Conservation (phyloP, 1,140 invertebrate genomes). For the Scaptomyza pallida region DNA sequence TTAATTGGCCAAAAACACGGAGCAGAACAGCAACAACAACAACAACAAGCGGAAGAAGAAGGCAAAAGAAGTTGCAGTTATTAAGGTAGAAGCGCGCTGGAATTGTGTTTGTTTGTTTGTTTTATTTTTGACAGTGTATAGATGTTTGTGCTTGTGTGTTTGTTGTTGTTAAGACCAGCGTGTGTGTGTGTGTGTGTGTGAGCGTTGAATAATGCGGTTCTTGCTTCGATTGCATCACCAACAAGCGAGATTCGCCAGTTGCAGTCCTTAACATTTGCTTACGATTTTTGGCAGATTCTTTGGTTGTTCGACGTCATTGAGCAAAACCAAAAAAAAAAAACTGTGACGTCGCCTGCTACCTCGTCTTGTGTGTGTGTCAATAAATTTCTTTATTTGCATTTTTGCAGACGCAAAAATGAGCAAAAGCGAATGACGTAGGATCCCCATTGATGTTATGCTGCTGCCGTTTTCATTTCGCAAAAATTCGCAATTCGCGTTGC, state of each 20-base stretch:
- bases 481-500: constrained; percentile 28
- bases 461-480: constrained; percentile 31
- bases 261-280: constrained; percentile 24
- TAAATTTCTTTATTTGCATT: constrained; percentile 33
- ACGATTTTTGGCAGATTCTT: constrained; percentile 23
- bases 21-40: not conserved
- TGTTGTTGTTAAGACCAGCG: not conserved
- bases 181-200: constrained; percentile 16
- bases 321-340: too few species aligned
- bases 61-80: not conserved
- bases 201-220: constrained; percentile 23
- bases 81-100: constrained; percentile 11
- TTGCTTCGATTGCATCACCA: constrained; percentile 63
- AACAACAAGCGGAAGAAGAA: constrained; percentile 4
- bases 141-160: constrained; percentile 20
- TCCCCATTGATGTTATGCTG: constrained; percentile 28
- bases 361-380: constrained; percentile 15
- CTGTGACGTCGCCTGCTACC: constrained; percentile 34
- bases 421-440: constrained; percentile 51
- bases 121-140: too few species aligned
- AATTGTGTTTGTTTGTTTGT: constrained; percentile 4
- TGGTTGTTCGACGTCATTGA: constrained; percentile 31
- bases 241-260: constrained; percentile 28
- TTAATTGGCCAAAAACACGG: not conserved
- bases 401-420: constrained; percentile 43